These are phyloP conservation scores for Sphaerophoria rueppellii DNA, from an alignment of 2,888 invertebrate genomes.

Conservation along the genomic window DNA sequence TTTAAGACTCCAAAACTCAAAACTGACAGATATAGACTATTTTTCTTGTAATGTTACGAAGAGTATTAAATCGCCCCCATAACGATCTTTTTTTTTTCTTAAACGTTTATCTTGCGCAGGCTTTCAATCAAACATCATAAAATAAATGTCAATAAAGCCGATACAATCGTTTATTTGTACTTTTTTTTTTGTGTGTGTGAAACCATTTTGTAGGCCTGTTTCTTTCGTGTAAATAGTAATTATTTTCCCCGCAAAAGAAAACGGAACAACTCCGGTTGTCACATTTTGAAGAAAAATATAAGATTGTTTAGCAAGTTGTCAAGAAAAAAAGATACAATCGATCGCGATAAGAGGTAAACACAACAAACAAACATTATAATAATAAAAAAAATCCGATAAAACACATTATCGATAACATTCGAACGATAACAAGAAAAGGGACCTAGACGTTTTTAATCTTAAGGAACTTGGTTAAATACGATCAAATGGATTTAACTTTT, in stretches of 20 bases:
- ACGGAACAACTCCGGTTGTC: slow-evolving; percentile 47
- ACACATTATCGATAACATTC: slow-evolving; percentile 60
- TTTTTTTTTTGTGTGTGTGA: background rate
- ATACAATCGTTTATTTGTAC: slow-evolving; percentile 54
- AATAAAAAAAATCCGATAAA: slow-evolving; percentile 53
- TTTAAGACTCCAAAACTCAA: slow-evolving; percentile 52
- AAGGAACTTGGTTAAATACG: slow-evolving; percentile 45
- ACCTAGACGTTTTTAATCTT: background rate
- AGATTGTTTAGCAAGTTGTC: slow-evolving; percentile 59
- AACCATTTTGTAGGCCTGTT: slow-evolving; percentile 16
- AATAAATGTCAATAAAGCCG: slow-evolving; percentile 56
- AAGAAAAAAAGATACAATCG: slow-evolving; percentile 58
- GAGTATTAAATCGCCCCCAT: slow-evolving; percentile 38
- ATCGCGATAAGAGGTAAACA: slow-evolving; percentile 49
- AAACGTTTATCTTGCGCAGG: slow-evolving; percentile 1
- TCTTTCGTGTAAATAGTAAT: slow-evolving; percentile 49
- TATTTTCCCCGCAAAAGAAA: background rate
- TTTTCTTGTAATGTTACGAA: background rate
- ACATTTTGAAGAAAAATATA: slow-evolving; percentile 32
- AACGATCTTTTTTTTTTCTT: slow-evolving; percentile 33
- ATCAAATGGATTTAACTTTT: slow-evolving; percentile 7
- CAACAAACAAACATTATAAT: slow-evolving; percentile 49
- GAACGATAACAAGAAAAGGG: slow-evolving; percentile 29
- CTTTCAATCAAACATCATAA: slow-evolving; percentile 53
- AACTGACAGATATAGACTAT: slow-evolving; percentile 57